Conservation (phyloP, 2,113 vertebrate species). For the Equus przewalskii region DNA sequence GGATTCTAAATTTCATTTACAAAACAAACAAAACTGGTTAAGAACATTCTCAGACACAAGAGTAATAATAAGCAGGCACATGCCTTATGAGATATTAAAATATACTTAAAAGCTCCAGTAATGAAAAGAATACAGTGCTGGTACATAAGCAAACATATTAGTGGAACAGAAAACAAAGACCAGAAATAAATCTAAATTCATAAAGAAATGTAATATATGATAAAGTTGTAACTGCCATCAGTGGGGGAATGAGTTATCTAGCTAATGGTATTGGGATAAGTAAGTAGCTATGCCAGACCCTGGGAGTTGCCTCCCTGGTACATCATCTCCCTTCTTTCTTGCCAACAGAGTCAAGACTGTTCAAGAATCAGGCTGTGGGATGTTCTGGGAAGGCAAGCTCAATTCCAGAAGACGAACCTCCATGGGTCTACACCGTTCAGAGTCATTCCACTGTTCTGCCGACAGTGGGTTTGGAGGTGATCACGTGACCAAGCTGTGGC, state of each 20-base stretch:
- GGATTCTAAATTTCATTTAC: neutral
- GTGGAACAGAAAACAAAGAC: neutral
- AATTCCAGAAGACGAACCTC: fast-evolving
- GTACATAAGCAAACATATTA: neutral
- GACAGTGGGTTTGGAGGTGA: too few species aligned
- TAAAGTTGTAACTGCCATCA: fast-evolving
- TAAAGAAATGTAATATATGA: fast-evolving
- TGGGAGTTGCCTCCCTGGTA: fast-evolving
- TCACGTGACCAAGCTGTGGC: neutral
- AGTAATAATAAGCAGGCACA: neutral
- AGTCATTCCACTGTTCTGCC: fast-evolving
- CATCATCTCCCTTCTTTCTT: neutral
- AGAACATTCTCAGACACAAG: neutral
- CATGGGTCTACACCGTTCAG: fast-evolving
- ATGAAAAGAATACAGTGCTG: neutral
- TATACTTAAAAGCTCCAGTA: neutral
- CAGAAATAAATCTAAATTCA: neutral
- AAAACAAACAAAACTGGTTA: slow-evolving; percentile 39
- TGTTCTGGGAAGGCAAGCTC: neutral
- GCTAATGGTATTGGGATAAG: fast-evolving
- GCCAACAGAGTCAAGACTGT: neutral
- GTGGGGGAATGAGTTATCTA: neutral
- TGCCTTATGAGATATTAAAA: neutral
- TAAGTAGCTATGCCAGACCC: neutral
- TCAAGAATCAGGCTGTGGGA: neutral